These are phyloP conservation scores for Channallabes apus DNA, from an alignment of 2,797 vertebrate genomes.

Conservation along the genomic window DNA sequence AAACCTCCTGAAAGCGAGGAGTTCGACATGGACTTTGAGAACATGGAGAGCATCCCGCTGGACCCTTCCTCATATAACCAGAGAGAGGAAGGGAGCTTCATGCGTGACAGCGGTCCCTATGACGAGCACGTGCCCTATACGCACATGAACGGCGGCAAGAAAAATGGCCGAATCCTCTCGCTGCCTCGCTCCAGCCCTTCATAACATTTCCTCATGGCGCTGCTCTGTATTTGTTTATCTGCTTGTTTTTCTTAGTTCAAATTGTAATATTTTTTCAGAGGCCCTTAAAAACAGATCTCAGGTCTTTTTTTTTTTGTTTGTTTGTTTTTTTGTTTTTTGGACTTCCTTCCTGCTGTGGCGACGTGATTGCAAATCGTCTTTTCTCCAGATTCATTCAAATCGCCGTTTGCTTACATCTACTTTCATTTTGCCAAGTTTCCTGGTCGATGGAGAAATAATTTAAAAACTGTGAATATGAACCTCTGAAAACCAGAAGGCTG, in stretches of 20 bases:
- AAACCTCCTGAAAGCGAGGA: constrained; percentile 91
- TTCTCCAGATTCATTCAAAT: constrained; percentile 63
- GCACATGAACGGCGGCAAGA: constrained; percentile 99
- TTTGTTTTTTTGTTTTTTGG: constrained; percentile 54
- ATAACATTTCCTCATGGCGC: constrained; percentile 77
- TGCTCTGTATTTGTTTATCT: constrained; percentile 49
- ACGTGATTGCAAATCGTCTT: constrained; percentile 63
- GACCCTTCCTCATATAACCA: constrained; percentile 90
- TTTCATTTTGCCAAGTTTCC: constrained; percentile 72
- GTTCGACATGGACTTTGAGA: constrained; percentile 94
- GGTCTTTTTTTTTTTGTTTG: constrained; percentile 77
- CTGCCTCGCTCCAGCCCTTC: constrained; percentile 92
- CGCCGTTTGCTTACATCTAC: constrained; percentile 60
- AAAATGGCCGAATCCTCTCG: constrained; percentile 90
- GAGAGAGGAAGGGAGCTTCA: constrained; percentile 79
- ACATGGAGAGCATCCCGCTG: constrained; percentile 98
- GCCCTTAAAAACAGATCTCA: constrained; percentile 82
- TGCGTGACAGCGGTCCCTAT: constrained; percentile 86
- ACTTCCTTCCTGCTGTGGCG: constrained; percentile 69
- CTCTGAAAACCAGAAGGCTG: constrained; percentile 78
- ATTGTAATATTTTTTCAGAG: constrained; percentile 66
- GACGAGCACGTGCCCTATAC: constrained; percentile 94
- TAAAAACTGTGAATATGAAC: constrained; percentile 78
- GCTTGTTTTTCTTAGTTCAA: constrained; percentile 63
- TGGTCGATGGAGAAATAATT: constrained; percentile 66